Percentiles rank a stretch among this genome's conserved stretches.
phyloP scores from a whole-genome alignment of 2,113 vertebrate species.

The Scomber scombrus region DNA sequence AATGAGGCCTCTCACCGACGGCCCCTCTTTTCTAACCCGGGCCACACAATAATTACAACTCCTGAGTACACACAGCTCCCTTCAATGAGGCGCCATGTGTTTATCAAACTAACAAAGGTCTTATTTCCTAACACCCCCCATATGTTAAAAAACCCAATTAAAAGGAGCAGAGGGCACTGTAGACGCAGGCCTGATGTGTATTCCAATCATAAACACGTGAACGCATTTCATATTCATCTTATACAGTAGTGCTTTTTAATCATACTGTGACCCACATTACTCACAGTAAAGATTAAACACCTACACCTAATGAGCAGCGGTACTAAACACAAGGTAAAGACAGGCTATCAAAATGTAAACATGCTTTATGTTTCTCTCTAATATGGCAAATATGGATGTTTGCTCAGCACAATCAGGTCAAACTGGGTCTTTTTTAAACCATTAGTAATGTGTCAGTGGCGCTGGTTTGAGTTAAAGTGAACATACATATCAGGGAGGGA shows the following conservation, averaged over 20 bases:
- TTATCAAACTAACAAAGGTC: conserved; percentile 69
- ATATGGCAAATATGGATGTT: conserved; percentile 1
- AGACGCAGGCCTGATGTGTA: not conserved
- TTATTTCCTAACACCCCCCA: conserved; percentile 35
- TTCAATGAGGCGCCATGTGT: conserved; percentile 69
- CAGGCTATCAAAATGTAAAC: not conserved
- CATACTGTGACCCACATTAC: not conserved
- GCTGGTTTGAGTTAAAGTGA: not conserved
- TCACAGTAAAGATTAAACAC: not conserved
- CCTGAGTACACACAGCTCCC: conserved; percentile 34
- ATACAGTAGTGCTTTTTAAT: not conserved
- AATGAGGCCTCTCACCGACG: conserved; percentile 78
- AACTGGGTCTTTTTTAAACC: not conserved
- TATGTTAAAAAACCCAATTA: conserved; percentile 59
- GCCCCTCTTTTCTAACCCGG: conserved; percentile 52
- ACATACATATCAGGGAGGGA: not conserved
- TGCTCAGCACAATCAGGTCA: not conserved
- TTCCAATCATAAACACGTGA: not conserved
- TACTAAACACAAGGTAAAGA: not conserved
- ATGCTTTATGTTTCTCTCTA: not conserved
- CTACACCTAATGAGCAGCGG: not conserved
- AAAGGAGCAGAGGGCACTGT: not conserved
- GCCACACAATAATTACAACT: conserved; percentile 61
- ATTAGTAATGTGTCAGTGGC: not conserved
- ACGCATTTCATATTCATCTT: not conserved